These are phyloP conservation scores for Dicrurus megarhynchus DNA, from an alignment of 2,113 vertebrate genomes.

Conservation along the genomic window DNA sequence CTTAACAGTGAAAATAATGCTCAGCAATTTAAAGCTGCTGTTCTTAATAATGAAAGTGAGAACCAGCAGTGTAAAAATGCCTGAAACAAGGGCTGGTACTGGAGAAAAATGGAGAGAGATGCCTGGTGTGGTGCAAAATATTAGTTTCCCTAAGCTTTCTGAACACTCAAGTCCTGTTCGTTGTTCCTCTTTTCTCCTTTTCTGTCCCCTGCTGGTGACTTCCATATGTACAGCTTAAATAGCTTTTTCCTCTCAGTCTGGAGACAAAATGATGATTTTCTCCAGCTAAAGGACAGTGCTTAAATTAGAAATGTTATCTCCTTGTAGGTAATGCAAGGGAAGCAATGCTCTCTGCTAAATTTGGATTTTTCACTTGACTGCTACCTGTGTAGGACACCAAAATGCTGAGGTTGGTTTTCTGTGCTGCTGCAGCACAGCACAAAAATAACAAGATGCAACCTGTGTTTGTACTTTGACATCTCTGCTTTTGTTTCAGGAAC, in stretches of 20 bases:
- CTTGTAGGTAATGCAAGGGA: background rate
- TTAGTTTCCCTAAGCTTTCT: background rate
- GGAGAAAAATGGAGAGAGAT: background rate
- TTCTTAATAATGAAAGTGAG: background rate
- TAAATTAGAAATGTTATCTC: background rate
- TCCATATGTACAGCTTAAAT: background rate
- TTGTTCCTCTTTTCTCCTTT: background rate
- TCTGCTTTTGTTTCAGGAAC: background rate
- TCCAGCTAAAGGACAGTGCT: background rate
- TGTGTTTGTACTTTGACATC: background rate
- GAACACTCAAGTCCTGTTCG: background rate
- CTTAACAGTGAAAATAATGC: background rate
- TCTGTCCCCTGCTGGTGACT: background rate
- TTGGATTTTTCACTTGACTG: background rate
- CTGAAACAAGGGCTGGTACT: background rate
- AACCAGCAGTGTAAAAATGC: background rate
- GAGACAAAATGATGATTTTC: background rate
- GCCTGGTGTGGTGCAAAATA: background rate
- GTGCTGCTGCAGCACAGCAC: background rate
- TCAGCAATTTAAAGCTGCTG: background rate
- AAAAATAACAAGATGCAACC: background rate
- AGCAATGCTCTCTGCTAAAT: background rate
- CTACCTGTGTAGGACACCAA: background rate
- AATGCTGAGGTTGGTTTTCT: background rate
- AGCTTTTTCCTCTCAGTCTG: background rate